Conservation (phyloP, 2,888 invertebrate genomes). For the Agrochola lota region DNA sequence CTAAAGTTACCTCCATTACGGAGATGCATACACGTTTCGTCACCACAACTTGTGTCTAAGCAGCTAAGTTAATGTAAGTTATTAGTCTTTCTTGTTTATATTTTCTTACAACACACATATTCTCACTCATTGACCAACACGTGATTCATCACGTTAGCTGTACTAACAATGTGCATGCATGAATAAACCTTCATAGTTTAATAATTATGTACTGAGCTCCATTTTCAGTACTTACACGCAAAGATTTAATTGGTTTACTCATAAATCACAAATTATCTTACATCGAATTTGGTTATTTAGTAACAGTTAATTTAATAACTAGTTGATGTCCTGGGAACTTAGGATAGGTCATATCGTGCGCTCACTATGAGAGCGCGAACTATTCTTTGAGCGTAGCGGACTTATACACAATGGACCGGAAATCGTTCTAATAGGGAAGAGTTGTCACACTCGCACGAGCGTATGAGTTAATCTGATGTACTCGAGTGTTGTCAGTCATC, state of each 20-base stretch:
- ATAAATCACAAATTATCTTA: conserved; percentile 48
- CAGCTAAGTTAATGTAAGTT: conserved; percentile 60
- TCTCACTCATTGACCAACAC: conserved; percentile 61
- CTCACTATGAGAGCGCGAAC: conserved; percentile 47
- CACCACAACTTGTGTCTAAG: conserved; percentile 54
- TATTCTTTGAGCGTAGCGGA: conserved; percentile 37
- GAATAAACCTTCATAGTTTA: conserved; percentile 31
- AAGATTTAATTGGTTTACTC: conserved; percentile 40
- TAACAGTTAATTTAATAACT: conserved; percentile 46
- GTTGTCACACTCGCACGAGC: conserved; percentile 4
- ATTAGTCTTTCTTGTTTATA: conserved; percentile 66
- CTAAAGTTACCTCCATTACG: conserved; percentile 57
- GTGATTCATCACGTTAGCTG: conserved; percentile 58
- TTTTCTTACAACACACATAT: conserved; percentile 64
- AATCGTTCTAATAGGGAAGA: conserved; percentile 50
- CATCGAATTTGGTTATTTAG: conserved; percentile 41
- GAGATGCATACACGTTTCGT: conserved; percentile 51
- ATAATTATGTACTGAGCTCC: conserved; percentile 28
- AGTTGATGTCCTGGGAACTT: conserved; percentile 54
- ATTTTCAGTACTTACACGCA: conserved; percentile 29
- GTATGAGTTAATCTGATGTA: conserved; percentile 41
- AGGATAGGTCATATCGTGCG: conserved; percentile 58
- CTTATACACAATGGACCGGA: conserved; percentile 49
- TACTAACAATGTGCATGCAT: conserved; percentile 10
- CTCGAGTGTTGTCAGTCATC: conserved; percentile 43